Base-by-base conservation (phyloP, 2,888 invertebrate species). In the Heliconius cydno region DNA sequence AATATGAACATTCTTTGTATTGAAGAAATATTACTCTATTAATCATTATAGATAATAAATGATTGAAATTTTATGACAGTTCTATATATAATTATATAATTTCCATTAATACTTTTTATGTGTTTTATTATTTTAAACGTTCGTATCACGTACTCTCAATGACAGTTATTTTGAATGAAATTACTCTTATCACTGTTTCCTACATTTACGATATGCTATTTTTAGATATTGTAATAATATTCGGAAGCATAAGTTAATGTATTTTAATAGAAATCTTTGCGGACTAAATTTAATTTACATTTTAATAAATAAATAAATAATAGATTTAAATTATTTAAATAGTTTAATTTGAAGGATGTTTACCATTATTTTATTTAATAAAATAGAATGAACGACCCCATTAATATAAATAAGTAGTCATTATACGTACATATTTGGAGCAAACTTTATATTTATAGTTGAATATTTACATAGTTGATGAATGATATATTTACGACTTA, bases 381-480 rank as follows among this genome's bases (percentile, higher is more conserved):
- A 57, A 57, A 57, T 9, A 22, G 1, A 65, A 65, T 10, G 6
- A 68, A n/a, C 12, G 22, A 67, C 22, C n/a, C 38, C 68, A n/a
- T 38, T n/a, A 68, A 41, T 41, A 46, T 71, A 13, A 70, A 70
- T 65, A 71, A 75, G 19, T 63, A n/a, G n/a, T 34, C 71, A 52
- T 79, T 38, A 60, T 57, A 57, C 38, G 25, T 46, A 46, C 25
- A 38, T 79, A 79, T 72, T 38, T 76, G 66, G 72, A 72, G 72
- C 57, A 72, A 66, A 65, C 19, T 72, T 76, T 38, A 76, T 41
- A 76, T 66, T 76, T 75, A 63, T 46, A 66, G n/a, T 77, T 77
- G 71, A 22, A 60, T 71, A 41, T 65, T 75, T 60, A n/a, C 34
- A 73, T 73, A 60, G 30, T 75, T 63, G 19, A 63, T 41, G 30